Conservation (phyloP, 2,797 vertebrate species). For the Pangasius macronema region DNA sequence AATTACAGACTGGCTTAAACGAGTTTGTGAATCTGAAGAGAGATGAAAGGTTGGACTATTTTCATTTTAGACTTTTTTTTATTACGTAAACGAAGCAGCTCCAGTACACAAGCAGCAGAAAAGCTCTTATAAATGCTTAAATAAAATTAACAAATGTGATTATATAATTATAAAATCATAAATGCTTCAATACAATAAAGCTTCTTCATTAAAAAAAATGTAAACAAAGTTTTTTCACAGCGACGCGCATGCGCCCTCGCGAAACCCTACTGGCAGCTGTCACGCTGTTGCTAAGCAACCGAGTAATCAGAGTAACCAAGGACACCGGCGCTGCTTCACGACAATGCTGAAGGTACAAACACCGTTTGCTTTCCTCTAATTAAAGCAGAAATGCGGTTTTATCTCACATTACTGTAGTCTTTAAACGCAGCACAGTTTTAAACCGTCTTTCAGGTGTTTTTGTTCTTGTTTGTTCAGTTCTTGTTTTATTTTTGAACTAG, state of each 20-base stretch:
- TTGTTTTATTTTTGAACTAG: too few species aligned
- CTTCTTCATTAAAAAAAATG: not conserved
- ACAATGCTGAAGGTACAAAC: conserved; percentile 70
- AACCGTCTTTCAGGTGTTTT: not conserved
- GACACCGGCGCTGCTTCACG: conserved; percentile 44
- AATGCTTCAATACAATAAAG: not conserved
- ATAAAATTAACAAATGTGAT: not conserved
- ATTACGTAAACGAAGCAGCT: not conserved
- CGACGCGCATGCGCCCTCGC: conserved; percentile 6
- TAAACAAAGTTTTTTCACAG: not conserved
- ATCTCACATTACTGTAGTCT: not conserved
- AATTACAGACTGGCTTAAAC: too few species aligned
- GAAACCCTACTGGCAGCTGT: not conserved
- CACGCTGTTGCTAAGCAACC: conserved; percentile 67
- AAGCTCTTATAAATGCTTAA: not conserved
- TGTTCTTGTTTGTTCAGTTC: not conserved
- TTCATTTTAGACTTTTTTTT: not conserved
- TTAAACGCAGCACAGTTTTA: not conserved
- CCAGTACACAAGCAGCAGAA: not conserved
- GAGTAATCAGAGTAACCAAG: conserved; percentile 66
- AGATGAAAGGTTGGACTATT: not conserved
- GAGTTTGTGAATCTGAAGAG: not conserved
- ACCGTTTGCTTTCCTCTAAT: not conserved
- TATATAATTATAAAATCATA: too few species aligned
- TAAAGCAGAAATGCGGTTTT: not conserved